These are phyloP conservation scores for Cydia fagiglandana DNA, from an alignment of 1,140 invertebrate species.

Conservation along the genomic window DNA sequence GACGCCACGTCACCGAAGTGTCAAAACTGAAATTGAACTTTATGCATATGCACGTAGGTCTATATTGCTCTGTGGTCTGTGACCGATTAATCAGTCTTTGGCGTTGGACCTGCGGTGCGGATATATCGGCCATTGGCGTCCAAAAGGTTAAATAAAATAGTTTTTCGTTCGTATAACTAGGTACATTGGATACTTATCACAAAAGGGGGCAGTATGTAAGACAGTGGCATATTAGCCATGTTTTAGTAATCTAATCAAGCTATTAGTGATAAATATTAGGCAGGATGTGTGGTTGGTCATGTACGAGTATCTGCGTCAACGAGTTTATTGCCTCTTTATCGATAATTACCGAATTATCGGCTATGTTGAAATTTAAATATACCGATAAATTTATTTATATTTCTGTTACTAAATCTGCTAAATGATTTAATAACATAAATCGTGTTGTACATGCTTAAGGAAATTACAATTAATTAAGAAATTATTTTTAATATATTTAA, in stretches of 20 bases:
- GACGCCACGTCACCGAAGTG: too few relatives aligned
- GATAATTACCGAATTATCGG: conserved; percentile 9
- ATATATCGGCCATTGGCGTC: too few relatives aligned
- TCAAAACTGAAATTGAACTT: too few relatives aligned
- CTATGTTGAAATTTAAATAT: neutral
- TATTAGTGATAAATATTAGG: conserved; percentile 12
- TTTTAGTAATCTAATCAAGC: neutral
- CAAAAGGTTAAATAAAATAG: neutral
- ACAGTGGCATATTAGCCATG: conserved; percentile 22
- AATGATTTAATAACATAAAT: too few relatives aligned
- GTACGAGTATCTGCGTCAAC: conserved; percentile 3
- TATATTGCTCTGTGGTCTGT: too few relatives aligned
- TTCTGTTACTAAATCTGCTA: neutral
- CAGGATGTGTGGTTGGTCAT: neutral
- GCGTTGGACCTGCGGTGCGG: too few relatives aligned
- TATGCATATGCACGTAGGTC: too few relatives aligned
- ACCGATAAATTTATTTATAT: neutral
- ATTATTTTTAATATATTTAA: too few relatives aligned
- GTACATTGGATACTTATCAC: neutral
- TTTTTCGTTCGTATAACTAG: neutral
- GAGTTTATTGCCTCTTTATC: conserved; percentile 13
- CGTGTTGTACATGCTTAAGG: too few relatives aligned
- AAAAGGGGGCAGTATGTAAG: neutral
- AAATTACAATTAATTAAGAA: too few relatives aligned
- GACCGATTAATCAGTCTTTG: too few relatives aligned